Conservation (phyloP, 1,140 invertebrate species). For the Scylla paramamosain region DNA sequence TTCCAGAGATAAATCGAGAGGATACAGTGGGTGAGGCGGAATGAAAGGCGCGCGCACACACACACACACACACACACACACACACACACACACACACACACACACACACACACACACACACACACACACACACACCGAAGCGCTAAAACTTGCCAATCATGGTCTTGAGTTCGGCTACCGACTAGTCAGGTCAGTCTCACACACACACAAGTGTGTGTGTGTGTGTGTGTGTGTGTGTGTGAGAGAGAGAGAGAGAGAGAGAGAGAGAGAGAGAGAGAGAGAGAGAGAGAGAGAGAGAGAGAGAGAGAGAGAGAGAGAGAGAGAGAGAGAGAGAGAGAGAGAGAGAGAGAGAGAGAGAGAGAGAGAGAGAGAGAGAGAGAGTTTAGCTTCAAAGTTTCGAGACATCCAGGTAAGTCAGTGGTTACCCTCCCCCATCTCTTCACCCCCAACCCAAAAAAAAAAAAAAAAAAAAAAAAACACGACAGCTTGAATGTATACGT, state of each 20-base stretch:
- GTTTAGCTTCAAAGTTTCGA: too few species aligned
- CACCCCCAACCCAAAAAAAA: too few species aligned
- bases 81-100: conserved; percentile 46
- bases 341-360: too few species aligned
- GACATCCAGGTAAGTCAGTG: too few species aligned
- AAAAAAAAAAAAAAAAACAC: too few species aligned
- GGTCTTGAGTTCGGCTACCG: background rate
- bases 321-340: too few species aligned
- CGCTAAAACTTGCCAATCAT: background rate
- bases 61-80: conserved; percentile 34
- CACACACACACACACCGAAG: background rate
- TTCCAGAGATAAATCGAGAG: too few species aligned
- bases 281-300: conserved; percentile 1
- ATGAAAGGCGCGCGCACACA: conserved; percentile 15
- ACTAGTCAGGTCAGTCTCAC: background rate
- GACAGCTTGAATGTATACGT: too few species aligned
- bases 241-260: background rate
- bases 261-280: conserved; percentile 3
- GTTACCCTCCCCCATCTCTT: too few species aligned
- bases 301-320: too few species aligned
- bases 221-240: background rate
- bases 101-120: conserved; percentile 21
- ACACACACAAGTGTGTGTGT: background rate
- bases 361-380: too few species aligned
- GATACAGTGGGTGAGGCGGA: too few species aligned